These are phyloP conservation scores for Natrix natrix DNA, from an alignment of 2,797 vertebrate genomes.

Conservation along the genomic window DNA sequence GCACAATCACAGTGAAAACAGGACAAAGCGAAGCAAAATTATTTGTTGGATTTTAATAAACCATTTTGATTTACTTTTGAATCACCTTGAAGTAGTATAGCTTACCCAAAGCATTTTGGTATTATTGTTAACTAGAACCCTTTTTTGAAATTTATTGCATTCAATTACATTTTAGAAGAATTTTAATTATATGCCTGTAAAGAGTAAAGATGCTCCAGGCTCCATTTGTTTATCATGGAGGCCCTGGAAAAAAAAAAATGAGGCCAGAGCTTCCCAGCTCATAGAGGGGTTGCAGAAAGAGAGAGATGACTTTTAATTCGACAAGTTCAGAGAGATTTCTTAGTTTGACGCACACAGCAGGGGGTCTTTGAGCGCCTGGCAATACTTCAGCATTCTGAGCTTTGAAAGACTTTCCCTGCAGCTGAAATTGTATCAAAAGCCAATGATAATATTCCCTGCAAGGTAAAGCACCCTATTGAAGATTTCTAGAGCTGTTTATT, in stretches of 20 bases:
- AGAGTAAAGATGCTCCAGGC: constrained; percentile 78
- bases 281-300: constrained; percentile 79
- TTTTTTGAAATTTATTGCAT: constrained; percentile 74
- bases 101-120: constrained; percentile 63
- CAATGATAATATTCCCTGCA: constrained; percentile 91
- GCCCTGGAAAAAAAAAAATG: constrained; percentile 68
- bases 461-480: constrained; percentile 86
- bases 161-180: constrained; percentile 77
- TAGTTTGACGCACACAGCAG: constrained; percentile 89
- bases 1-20: constrained; percentile 65
- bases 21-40: constrained; percentile 42
- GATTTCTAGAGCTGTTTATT: constrained; percentile 86
- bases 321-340: constrained; percentile 94
- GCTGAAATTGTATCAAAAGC: constrained; percentile 93
- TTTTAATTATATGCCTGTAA: constrained; percentile 80
- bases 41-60: constrained; percentile 66
- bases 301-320: constrained; percentile 89
- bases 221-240: constrained; percentile 82
- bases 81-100: constrained; percentile 61
- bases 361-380: constrained; percentile 92
- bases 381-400: constrained; percentile 84
- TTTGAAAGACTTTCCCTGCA: constrained; percentile 96
- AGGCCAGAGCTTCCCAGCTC: constrained; percentile 84
- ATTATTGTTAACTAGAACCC: constrained; percentile 68
- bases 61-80: constrained; percentile 69